phyloP scores from a whole-genome alignment of 2,888 invertebrate species.

The Coecobrya sp. region DNA sequence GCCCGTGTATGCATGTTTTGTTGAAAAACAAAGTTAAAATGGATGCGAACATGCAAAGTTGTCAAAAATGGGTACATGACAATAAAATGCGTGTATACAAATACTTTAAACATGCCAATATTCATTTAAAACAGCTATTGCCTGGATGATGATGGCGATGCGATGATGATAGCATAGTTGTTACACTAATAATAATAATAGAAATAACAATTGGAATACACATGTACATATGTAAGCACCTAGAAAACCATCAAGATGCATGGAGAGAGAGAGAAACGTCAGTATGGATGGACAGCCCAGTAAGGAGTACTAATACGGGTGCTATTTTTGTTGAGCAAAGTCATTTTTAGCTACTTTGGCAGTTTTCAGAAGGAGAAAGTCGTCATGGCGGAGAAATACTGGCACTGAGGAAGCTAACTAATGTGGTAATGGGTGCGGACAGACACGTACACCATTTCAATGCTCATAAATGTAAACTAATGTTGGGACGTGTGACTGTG shows the following conservation, averaged over 20 bases:
- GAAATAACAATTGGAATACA: not conserved
- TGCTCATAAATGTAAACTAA: conserved; percentile 68
- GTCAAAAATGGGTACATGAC: not conserved
- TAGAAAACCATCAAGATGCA: too few relatives aligned
- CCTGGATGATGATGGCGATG: not conserved
- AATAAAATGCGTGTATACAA: conserved; percentile 46
- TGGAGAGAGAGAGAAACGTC: not conserved
- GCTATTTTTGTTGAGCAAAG: not conserved
- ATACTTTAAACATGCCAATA: conserved; percentile 62
- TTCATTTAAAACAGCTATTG: conserved; percentile 40
- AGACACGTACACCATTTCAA: conserved; percentile 16
- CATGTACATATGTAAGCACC: not conserved
- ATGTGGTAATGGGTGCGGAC: conserved; percentile 37
- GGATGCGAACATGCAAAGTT: conserved; percentile 28
- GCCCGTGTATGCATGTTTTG: not conserved
- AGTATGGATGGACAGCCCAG: not conserved
- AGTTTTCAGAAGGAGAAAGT: conserved; percentile 15
- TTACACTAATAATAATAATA: not conserved
- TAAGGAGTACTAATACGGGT: not conserved
- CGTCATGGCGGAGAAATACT: not conserved
- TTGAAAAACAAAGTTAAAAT: not conserved
- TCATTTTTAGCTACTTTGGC: conserved; percentile 26
- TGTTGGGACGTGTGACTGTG: conserved; percentile 46
- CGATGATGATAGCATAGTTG: conserved; percentile 21
- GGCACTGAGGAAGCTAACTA: conserved; percentile 3